Evolutionary conservation across 2,888 invertebrate genomes (phyloP).

Genomic region (Chirona hameri): DNA sequence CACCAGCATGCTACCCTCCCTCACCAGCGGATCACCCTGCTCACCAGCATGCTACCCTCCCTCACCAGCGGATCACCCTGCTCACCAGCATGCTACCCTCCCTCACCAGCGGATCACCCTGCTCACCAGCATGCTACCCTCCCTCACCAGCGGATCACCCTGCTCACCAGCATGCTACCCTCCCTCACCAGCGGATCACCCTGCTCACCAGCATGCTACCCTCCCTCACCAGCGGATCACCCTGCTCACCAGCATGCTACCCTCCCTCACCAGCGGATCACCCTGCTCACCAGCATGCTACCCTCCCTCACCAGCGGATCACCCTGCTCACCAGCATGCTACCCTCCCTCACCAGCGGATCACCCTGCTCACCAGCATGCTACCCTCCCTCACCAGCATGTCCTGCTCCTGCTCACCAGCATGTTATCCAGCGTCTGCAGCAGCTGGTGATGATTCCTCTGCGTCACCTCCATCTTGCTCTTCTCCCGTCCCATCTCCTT

Average conservation of each 20-base stretch:
- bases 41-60: conserved; percentile 45
- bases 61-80: too few relatives aligned
- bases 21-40: background rate
- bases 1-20: conserved; percentile 45
- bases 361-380: too few relatives aligned
- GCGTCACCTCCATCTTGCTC: conserved; percentile 28
- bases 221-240: background rate
- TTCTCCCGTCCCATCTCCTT: conserved; percentile 29
- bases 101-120: too few relatives aligned
- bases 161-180: conserved; percentile 45
- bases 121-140: conserved; percentile 45
- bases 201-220: conserved; percentile 45
- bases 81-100: conserved; percentile 45
- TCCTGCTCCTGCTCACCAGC: conserved; percentile 46
- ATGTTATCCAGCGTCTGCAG: conserved; percentile 3
- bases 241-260: conserved; percentile 45
- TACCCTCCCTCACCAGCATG: too few relatives aligned
- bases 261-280: background rate
- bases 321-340: conserved; percentile 45
- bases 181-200: too few relatives aligned
- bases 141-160: too few relatives aligned
- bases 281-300: conserved; percentile 45
- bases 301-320: background rate
- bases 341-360: background rate
- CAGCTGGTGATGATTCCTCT: conserved; percentile 13